A percentile compares a stretch with the other conserved stretches of the same genome.
phyloP scores from a whole-genome alignment of 2,888 invertebrate species.

The Leptura quadrifasciata region DNA sequence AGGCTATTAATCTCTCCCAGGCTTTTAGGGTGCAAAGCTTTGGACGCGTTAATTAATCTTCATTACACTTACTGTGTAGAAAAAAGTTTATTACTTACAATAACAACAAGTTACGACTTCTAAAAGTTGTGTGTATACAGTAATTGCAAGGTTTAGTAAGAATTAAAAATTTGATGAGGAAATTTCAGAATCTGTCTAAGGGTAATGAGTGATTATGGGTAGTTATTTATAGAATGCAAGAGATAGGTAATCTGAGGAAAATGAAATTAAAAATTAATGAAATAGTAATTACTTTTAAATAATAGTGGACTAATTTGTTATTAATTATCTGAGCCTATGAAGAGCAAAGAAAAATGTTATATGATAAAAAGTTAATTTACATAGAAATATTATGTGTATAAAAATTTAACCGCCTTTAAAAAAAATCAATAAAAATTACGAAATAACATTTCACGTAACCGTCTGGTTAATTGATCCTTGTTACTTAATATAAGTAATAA shows the following conservation, averaged over 20 bases:
- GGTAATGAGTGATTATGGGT: neutral
- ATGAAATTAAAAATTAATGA: neutral
- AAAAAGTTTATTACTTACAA: constrained; percentile 42
- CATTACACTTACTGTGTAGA: constrained; percentile 29
- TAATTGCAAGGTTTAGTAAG: constrained; percentile 15
- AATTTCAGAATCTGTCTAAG: neutral
- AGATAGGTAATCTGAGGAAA: neutral
- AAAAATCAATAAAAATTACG: no score
- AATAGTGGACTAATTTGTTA: no score
- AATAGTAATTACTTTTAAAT: neutral
- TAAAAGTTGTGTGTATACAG: constrained; percentile 20
- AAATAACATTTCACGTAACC: no score
- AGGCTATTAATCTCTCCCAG: constrained; percentile 33
- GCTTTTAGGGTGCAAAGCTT: constrained; percentile 28
- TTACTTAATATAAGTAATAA: no score
- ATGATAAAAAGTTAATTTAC: no score
- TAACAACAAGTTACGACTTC: constrained; percentile 38
- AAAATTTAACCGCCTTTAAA: no score
- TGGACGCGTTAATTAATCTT: constrained; percentile 37
- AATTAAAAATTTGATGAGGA: constrained; percentile 25
- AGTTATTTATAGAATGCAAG: neutral
- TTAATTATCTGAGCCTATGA: no score
- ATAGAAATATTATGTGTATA: no score
- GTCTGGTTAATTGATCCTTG: no score
- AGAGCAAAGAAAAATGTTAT: no score